A percentile compares a stretch with the other conserved stretches of the same genome.
Evolutionary conservation across 2,797 vertebrate genomes (phyloP).

Genomic region (Synanceia verrucosa): DNA sequence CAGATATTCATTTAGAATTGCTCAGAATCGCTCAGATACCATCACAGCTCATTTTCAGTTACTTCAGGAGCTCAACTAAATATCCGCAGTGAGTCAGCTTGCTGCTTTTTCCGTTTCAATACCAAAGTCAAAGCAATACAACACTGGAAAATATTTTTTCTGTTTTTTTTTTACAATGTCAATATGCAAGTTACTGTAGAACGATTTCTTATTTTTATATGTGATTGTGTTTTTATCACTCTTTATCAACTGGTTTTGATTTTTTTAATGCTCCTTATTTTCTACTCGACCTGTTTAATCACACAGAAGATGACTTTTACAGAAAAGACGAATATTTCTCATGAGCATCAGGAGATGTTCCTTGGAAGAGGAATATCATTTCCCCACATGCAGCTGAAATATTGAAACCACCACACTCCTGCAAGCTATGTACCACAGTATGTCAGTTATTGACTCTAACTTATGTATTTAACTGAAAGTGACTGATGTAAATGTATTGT

Average conservation of each 20-base stretch:
- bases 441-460: conserved; percentile 41
- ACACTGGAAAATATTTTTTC: conserved; percentile 48
- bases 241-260: conserved; percentile 53
- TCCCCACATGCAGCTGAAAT: conserved; percentile 42
- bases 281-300: conserved; percentile 43
- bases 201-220: conserved; percentile 76
- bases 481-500: conserved; percentile 47
- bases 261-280: conserved; percentile 58
- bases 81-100: background rate
- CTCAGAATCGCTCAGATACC: background rate
- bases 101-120: conserved; percentile 19
- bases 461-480: conserved; percentile 78
- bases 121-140: conserved; percentile 71
- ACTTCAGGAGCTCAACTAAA: background rate
- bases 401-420: conserved; percentile 35
- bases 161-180: conserved; percentile 31
- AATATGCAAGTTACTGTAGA: conserved; percentile 34
- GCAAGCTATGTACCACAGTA: conserved; percentile 33
- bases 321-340: conserved; percentile 70
- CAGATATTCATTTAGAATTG: no score
- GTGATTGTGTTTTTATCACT: conserved; percentile 51
- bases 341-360: conserved; percentile 64
- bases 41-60: background rate
- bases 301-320: conserved; percentile 36
- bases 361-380: conserved; percentile 36